Base-by-base conservation (phyloP, 2,113 vertebrate species). In the Scartelaos histophorus region DNA sequence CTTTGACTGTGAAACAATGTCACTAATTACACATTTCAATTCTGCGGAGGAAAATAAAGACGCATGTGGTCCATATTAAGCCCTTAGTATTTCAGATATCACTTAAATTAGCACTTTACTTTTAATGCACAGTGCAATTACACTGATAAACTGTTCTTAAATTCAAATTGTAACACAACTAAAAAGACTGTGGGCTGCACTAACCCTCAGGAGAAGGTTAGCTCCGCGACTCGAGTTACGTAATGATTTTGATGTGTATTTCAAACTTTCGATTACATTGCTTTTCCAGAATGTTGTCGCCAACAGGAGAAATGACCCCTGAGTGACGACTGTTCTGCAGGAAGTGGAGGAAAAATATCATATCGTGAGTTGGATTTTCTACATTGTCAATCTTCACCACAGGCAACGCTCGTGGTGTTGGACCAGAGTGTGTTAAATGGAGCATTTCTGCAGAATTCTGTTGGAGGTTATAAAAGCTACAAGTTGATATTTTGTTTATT, bases 21-120 rank as follows among this genome's bases (percentile, higher is more conserved):
- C 19, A 22, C 19, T 88, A 85, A 91, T 81, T 87, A 79, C 74
- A 90, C 75, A 69, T 79, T 90, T 84, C 85, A 83, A 82, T 79
- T 79, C 79, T 87, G 74, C 73, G 78, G 68, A 91, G 88, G 75
- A 56, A 49, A 87, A 81, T 88, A 89, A 81, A 81, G 74, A 85
- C n/a, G 62, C 25, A 58, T 68, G 49, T 46, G 13, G 62, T 10
- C 3, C 3, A 47, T 66, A 22, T 19, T 46, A 7, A 25, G 7
- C 57, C 1, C 4, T 38, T 16, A 45, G 54, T n/a, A 66, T 54
- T 16, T 21, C 21, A 22, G 35, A 29, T 61, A 15, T 24, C 15
- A 34, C 34, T 43, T 19, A 64, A 64, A 64, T 64, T 64, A 38
- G 34, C 61, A 64, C 61, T 38, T 64, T 64, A n/a, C 34, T 38